These are phyloP conservation scores for Tachina grossa DNA, from an alignment of 2,888 invertebrate genomes.

Conservation along the genomic window DNA sequence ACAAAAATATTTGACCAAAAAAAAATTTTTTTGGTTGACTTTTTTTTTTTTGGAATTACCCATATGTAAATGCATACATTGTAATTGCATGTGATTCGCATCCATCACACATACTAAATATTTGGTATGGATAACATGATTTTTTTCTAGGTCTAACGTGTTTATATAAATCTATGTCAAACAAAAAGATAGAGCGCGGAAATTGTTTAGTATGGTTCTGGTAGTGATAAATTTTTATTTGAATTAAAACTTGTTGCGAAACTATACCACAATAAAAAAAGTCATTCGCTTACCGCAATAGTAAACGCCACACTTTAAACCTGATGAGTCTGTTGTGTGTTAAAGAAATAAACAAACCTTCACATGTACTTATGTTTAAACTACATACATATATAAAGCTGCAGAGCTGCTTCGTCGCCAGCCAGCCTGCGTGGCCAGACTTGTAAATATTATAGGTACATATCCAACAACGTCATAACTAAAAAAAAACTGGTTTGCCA, in stretches of 20 bases:
- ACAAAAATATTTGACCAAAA: too few species aligned
- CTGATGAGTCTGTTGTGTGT: background rate
- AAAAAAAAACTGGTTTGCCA: too few species aligned
- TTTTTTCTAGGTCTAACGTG: constrained; percentile 21
- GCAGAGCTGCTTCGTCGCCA: background rate
- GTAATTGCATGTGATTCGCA: background rate
- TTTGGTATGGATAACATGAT: constrained; percentile 19
- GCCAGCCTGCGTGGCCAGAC: background rate
- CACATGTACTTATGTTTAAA: background rate
- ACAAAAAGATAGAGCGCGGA: background rate
- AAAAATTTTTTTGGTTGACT: too few species aligned
- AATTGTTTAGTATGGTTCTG: background rate
- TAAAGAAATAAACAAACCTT: constrained; percentile 25
- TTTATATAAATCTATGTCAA: constrained; percentile 14
- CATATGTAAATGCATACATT: too few species aligned
- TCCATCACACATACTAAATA: background rate
- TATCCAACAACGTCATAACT: background rate
- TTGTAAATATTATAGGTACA: constrained; percentile 5
- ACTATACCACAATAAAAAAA: background rate
- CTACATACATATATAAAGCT: background rate
- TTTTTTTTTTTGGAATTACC: too few species aligned
- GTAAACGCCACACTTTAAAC: background rate
- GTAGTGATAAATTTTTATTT: constrained; percentile 2
- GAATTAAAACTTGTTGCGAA: constrained; percentile 20
- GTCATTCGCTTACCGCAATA: constrained; percentile 9